Evolutionary conservation across 2,888 invertebrate genomes (phyloP).

Genomic region (Volucella inanis): DNA sequence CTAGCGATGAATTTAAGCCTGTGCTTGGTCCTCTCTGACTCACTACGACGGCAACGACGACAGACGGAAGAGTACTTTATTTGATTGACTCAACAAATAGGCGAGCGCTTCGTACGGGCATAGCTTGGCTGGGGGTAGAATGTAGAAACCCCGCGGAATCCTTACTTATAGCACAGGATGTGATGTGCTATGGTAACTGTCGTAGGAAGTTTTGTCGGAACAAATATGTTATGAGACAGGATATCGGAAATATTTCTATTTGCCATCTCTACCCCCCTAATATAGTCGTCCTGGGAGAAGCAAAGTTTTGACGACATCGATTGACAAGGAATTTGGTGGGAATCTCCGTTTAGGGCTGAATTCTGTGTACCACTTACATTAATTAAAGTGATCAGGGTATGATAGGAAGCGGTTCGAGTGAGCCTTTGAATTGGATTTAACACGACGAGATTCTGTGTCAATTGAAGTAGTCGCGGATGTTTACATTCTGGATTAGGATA

Average conservation of each 20-base stretch:
- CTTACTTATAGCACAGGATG: constrained; percentile 33
- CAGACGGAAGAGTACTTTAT: constrained; percentile 53
- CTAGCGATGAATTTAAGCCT: constrained; percentile 56
- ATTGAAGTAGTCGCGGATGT: constrained; percentile 56
- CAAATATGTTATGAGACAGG: constrained; percentile 56
- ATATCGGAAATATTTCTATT: constrained; percentile 45
- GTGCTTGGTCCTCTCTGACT: background rate
- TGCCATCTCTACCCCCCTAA: background rate
- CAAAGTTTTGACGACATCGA: constrained; percentile 25
- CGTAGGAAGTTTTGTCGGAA: constrained; percentile 18
- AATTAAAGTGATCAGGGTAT: constrained; percentile 58
- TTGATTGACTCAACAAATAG: constrained; percentile 68
- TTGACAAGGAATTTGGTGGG: constrained; percentile 15
- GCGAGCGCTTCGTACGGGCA: constrained; percentile 18
- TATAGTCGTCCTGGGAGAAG: background rate
- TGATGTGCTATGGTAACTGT: background rate
- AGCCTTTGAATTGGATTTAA: constrained; percentile 50
- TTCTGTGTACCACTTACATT: constrained; percentile 57
- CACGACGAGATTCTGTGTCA: constrained; percentile 47
- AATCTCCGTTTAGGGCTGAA: constrained; percentile 12
- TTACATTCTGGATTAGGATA: constrained; percentile 42
- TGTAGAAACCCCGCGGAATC: constrained; percentile 15
- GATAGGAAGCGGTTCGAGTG: constrained; percentile 28
- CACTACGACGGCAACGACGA: background rate
- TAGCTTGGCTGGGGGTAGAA: no score